Base-by-base conservation (phyloP, 2,113 vertebrate genomes). In the Tilapia sparmanii region DNA sequence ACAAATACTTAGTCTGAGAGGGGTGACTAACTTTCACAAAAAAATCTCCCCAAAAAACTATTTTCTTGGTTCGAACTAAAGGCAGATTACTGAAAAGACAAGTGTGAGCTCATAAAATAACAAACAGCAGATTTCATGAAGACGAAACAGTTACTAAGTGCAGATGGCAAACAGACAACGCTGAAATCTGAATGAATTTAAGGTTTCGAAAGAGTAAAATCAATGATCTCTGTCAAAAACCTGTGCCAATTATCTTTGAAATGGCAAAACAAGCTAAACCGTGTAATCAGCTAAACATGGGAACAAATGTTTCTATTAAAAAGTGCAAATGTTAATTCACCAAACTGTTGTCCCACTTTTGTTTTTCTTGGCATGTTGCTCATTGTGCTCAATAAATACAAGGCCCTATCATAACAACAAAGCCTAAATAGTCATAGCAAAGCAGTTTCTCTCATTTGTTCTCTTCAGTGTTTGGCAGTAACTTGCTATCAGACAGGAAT, bases 401-500 rank as follows among this genome's bases (percentile, higher is more conserved):
- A 90, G 90, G 89, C 88, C 90, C 87, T 90, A 86, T 89, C 80
- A 82, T 83, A 85, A 90, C 81, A 85, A 90, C 81, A 86, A 85
- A 83, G 90, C 90, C 89, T 87, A 59, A 87, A 29, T 81, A 85
- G 86, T 83, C 61, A 90, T 83, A 82, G 88, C 55, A 73, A 47
- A 84, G 52, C 85, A 53, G 68, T 83, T 92, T 86, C 73, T 89
- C 89, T 94, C 73, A 7, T 87, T 92, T 85, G 87, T 90, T 95
- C 68, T 89, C 68, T 85, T 89, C 90, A 84, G 87, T 87, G 89
- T 93, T 94, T 95, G 93, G 93, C 92, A 94, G 92, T 94, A 90
- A 90, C 89, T 92, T 87, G 86, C 90, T 89, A 83, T 95, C 89
- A 85, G 88, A 93, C 87, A 96, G 96, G 96, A 97, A 96, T 96